Evolutionary conservation across 2,113 vertebrate genomes (phyloP).

Genomic region (Eupsittula cactorum): DNA sequence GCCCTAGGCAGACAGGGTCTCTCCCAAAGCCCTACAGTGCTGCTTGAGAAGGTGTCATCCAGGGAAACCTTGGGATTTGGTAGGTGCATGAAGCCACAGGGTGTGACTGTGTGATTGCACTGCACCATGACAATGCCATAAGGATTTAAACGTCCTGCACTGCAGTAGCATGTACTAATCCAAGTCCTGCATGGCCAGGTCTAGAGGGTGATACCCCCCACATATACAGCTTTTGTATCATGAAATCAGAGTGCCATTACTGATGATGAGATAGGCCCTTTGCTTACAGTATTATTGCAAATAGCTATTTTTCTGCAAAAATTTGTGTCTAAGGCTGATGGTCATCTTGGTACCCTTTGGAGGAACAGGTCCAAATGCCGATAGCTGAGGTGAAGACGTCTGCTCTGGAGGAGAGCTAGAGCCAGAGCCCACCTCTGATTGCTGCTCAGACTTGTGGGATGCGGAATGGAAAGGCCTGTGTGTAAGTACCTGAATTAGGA

Average conservation of each 20-base stretch:
- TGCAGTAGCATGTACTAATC: fast-evolving
- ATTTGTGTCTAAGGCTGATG: not conserved
- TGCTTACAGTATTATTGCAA: not conserved
- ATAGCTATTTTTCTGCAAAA: not conserved
- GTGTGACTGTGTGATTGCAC: fast-evolving
- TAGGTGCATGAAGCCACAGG: not conserved
- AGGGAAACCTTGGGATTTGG: not conserved
- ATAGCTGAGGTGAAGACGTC: not conserved
- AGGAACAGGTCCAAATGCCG: fast-evolving
- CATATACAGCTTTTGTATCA: not conserved
- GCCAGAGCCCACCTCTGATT: not conserved
- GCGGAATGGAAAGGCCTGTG: not conserved
- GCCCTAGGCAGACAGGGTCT: not conserved
- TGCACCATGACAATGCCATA: fast-evolving
- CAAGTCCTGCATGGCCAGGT: not conserved
- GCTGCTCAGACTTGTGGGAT: not conserved
- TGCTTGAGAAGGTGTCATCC: not conserved
- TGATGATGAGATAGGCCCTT: not conserved
- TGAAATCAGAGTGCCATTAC: not conserved
- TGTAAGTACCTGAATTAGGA: not conserved
- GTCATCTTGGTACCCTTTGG: not conserved
- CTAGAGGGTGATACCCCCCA: not conserved
- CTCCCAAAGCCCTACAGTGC: not conserved
- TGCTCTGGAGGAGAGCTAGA: not conserved
- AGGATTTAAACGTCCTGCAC: not conserved